phyloP scores from a whole-genome alignment of 2,113 vertebrate species.

The Pagrus major region DNA sequence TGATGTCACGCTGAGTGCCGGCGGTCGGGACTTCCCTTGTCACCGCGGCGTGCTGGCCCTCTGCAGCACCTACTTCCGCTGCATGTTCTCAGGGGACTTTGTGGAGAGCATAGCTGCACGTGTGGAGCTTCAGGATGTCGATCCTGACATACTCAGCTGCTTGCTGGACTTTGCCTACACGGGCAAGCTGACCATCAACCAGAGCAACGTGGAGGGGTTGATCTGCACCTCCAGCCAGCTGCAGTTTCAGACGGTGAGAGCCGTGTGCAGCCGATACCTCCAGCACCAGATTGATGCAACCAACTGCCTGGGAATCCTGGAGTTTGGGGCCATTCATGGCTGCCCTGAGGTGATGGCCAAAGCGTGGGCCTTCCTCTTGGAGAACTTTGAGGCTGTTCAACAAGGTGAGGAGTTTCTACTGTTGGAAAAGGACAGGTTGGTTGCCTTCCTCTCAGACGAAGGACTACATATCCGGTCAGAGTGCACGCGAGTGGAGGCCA shows the following conservation, averaged over 20 bases:
- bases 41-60: slow-evolving; percentile 93
- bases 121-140: slow-evolving; percentile 92
- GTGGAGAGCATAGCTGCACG: slow-evolving; percentile 91
- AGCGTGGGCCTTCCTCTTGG: slow-evolving; percentile 93
- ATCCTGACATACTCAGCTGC: slow-evolving; percentile 82
- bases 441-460: slow-evolving; percentile 88
- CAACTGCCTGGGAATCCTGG: slow-evolving; percentile 96
- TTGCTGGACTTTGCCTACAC: slow-evolving; percentile 96
- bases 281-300: slow-evolving; percentile 95
- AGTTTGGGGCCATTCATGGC: slow-evolving; percentile 94
- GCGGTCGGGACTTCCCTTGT: slow-evolving; percentile 91
- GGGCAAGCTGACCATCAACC: slow-evolving; percentile 94
- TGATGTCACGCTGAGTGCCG: slow-evolving; percentile 89
- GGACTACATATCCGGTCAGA: slow-evolving; percentile 91
- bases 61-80: slow-evolving; percentile 94
- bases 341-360: slow-evolving; percentile 94
- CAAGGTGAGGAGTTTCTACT: slow-evolving; percentile 92
- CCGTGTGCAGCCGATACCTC: slow-evolving; percentile 94
- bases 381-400: slow-evolving; percentile 94
- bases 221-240: slow-evolving; percentile 90
- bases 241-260: slow-evolving; percentile 91
- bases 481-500: slow-evolving; percentile 87
- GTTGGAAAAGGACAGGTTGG: slow-evolving; percentile 87
- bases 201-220: slow-evolving; percentile 92
- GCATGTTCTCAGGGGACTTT: slow-evolving; percentile 95